Percentiles rank a stretch among this genome's conserved stretches.
Evolutionary conservation across 53 echinoderm and acorn worm species (phyloP).

Genomic region (Antedon mediterranea): DNA sequence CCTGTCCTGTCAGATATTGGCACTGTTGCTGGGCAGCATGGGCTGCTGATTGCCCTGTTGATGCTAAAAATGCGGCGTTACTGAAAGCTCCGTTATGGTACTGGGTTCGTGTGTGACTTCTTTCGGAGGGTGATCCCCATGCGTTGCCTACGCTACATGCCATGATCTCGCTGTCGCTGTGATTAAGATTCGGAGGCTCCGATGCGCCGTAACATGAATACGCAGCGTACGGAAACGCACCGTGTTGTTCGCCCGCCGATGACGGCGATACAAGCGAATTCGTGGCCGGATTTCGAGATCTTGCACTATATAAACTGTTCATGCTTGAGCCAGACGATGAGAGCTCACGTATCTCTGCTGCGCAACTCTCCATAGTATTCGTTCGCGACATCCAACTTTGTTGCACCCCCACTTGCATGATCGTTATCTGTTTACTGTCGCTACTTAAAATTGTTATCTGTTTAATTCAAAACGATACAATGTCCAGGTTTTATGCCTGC

Average conservation of each 20-base stretch:
- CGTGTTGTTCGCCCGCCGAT: not conserved
- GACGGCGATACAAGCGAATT: not conserved
- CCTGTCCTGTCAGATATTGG: not conserved
- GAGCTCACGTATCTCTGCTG: not conserved
- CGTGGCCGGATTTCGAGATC: not conserved
- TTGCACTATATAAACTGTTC: not conserved
- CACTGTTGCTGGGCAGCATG: not conserved
- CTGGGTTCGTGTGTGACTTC: not conserved
- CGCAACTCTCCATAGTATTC: not conserved
- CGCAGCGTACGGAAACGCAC: not conserved
- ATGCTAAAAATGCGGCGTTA: not conserved
- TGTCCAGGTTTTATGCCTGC: not conserved
- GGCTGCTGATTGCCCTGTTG: not conserved
- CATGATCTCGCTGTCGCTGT: not conserved
- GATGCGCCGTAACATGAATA: not conserved
- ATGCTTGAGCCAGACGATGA: not conserved
- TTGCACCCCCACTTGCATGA: not conserved
- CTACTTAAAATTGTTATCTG: not conserved
- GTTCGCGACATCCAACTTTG: not conserved
- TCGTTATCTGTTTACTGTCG: not conserved
- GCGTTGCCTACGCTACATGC: not conserved
- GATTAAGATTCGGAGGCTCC: not conserved
- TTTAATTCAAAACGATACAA: constrained; percentile 1
- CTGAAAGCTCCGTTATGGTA: not conserved
- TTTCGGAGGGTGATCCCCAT: not conserved